A percentile compares a stretch with the other conserved stretches of the same genome.
Conservation (phyloP, 2,888 invertebrate species). For the Acronicta psi region DNA sequence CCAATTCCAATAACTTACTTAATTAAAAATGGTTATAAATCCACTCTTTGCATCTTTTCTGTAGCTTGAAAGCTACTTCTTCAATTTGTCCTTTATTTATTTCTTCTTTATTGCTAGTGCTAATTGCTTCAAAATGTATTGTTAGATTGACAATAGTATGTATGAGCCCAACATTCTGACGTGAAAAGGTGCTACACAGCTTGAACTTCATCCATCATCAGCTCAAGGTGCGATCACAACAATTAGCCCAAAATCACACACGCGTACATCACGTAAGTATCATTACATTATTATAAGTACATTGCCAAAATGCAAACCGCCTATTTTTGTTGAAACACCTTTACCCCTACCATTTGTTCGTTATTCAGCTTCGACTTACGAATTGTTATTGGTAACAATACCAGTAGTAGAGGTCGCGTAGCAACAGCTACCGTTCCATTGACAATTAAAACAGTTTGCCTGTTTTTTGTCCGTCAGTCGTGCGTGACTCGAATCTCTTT, state of each 20-base stretch:
- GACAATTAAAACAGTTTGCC: constrained; percentile 57
- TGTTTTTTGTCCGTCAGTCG: constrained; percentile 55
- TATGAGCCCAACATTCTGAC: constrained; percentile 19
- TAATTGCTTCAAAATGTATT: constrained; percentile 5
- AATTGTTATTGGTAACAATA: constrained; percentile 14
- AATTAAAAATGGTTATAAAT: too few species aligned
- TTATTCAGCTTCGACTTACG: constrained; percentile 8
- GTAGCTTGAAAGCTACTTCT: too few species aligned
- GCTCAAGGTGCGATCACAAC: constrained; percentile 42
- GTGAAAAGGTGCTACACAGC: constrained; percentile 17
- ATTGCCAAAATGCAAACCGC: constrained; percentile 26
- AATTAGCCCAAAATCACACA: constrained; percentile 33
- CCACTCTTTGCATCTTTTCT: not conserved
- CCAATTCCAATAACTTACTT: too few species aligned
- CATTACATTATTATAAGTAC: constrained; percentile 33
- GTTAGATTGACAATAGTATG: not conserved
- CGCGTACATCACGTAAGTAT: constrained; percentile 17
- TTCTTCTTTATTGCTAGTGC: not conserved
- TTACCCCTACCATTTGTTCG: constrained; percentile 41
- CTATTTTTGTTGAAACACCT: constrained; percentile 21
- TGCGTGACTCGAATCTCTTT: constrained; percentile 57
- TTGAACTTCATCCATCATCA: constrained; percentile 27
- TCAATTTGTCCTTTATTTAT: not conserved
- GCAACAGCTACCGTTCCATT: constrained; percentile 55
- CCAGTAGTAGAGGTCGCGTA: constrained; percentile 45